Conservation (phyloP, 2,888 invertebrate genomes). For the Caenorhabditis wallacei region DNA sequence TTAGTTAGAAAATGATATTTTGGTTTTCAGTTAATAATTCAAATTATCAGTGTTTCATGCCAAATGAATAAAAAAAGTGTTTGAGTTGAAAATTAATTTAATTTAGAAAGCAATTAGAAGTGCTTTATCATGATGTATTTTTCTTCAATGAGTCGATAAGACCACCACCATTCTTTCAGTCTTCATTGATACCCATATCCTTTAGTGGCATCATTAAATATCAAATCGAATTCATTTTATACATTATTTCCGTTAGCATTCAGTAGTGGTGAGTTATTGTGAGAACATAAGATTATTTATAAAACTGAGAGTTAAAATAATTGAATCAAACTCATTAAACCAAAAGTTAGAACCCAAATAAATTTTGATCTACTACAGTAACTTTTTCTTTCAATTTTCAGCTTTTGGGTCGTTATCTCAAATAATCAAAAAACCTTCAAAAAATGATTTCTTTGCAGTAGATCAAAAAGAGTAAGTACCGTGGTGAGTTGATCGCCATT, state of each 20-base stretch:
- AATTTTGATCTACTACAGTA: conserved; percentile 57
- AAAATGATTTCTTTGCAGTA: conserved; percentile 27
- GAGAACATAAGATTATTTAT: not conserved
- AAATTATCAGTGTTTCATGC: conserved; percentile 44
- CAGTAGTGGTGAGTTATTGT: conserved; percentile 22
- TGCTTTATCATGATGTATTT: not conserved
- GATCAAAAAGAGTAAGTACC: conserved; percentile 63
- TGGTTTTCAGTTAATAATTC: conserved; percentile 2
- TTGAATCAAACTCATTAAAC: conserved; percentile 19
- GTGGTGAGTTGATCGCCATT: conserved; percentile 67
- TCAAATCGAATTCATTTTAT: not conserved
- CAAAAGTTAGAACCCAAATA: conserved; percentile 29
- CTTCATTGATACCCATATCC: too few species aligned
- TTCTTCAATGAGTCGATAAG: not conserved
- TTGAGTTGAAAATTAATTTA: conserved; percentile 25
- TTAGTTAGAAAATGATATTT: not conserved
- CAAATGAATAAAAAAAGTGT: not conserved
- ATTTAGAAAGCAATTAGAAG: not conserved
- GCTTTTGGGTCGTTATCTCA: conserved; percentile 13
- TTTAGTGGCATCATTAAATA: not conserved
- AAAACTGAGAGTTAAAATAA: conserved; percentile 27
- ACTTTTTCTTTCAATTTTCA: not conserved
- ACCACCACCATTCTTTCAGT: conserved; percentile 5
- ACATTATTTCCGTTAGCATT: conserved; percentile 12
- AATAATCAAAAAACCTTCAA: conserved; percentile 32